Conservation (phyloP, 2,113 vertebrate genomes). For the Callocephalon fimbriatum region DNA sequence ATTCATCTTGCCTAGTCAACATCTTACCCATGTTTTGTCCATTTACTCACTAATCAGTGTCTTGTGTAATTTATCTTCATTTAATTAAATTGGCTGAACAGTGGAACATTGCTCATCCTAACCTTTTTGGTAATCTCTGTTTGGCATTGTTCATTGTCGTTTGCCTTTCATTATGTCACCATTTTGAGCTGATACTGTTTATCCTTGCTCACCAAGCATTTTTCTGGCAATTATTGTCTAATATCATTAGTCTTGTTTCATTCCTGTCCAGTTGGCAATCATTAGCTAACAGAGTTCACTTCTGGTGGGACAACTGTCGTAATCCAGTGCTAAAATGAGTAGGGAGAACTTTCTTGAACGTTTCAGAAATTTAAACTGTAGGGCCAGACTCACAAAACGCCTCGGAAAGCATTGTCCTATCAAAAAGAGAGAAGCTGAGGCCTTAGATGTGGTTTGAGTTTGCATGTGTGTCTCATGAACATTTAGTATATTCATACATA, state of each 20-base stretch:
- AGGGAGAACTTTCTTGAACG: neutral
- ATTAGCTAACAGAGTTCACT: neutral
- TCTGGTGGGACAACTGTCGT: neutral
- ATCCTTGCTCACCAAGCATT: neutral
- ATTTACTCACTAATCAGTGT: neutral
- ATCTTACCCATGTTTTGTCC: neutral
- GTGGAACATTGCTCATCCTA: neutral
- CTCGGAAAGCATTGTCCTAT: neutral
- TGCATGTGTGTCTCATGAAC: neutral
- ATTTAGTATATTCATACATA: neutral
- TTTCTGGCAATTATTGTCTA: neutral
- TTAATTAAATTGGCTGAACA: neutral
- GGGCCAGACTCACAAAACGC: neutral
- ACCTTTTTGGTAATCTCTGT: constrained; percentile 4
- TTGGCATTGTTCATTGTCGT: constrained; percentile 1
- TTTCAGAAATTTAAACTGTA: neutral
- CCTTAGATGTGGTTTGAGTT: neutral
- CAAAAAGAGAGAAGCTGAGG: neutral
- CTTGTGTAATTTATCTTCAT: constrained; percentile 24
- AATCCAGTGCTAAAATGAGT: neutral
- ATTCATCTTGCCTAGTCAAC: neutral
- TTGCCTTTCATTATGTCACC: neutral
- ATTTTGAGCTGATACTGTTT: neutral
- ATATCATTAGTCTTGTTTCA: neutral
- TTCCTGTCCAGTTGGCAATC: neutral